These are phyloP conservation scores for Marronus borbonicus DNA, from an alignment of 2,888 invertebrate species.

Conservation along the genomic window DNA sequence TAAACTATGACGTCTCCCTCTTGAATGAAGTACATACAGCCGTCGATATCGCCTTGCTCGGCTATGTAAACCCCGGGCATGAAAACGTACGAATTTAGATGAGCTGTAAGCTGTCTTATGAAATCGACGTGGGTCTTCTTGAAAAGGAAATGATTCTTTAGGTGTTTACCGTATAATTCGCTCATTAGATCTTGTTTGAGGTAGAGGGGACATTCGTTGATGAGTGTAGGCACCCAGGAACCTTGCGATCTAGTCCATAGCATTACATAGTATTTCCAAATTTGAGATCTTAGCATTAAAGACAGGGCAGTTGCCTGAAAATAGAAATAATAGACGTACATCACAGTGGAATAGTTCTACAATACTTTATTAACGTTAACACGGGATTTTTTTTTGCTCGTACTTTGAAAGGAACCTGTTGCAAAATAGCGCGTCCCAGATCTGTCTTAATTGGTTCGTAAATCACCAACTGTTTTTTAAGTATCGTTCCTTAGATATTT, in stretches of 20 bases:
- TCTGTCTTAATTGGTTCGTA: no score
- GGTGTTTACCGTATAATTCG: constrained; percentile 71
- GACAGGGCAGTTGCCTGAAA: constrained; percentile 56
- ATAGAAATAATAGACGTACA: background rate
- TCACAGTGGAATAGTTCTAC: no score
- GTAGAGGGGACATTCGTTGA: constrained; percentile 54
- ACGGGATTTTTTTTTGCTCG: no score
- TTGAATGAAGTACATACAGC: constrained; percentile 73
- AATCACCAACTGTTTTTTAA: no score
- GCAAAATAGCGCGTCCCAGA: no score
- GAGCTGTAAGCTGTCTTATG: constrained; percentile 71
- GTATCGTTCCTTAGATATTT: no score
- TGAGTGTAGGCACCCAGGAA: constrained; percentile 67
- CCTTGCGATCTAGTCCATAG: constrained; percentile 73
- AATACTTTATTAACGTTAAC: no score
- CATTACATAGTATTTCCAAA: constrained; percentile 73
- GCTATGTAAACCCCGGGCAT: constrained; percentile 74
- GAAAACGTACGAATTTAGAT: constrained; percentile 71
- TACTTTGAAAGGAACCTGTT: no score
- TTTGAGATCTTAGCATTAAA: constrained; percentile 68
- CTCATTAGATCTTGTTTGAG: constrained; percentile 70
- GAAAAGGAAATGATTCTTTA: constrained; percentile 71
- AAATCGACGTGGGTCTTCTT: constrained; percentile 71
- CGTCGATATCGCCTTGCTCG: constrained; percentile 73
- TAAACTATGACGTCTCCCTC: constrained; percentile 69